Conservation (phyloP, 2,797 vertebrate species). For the Naso thynnoides region DNA sequence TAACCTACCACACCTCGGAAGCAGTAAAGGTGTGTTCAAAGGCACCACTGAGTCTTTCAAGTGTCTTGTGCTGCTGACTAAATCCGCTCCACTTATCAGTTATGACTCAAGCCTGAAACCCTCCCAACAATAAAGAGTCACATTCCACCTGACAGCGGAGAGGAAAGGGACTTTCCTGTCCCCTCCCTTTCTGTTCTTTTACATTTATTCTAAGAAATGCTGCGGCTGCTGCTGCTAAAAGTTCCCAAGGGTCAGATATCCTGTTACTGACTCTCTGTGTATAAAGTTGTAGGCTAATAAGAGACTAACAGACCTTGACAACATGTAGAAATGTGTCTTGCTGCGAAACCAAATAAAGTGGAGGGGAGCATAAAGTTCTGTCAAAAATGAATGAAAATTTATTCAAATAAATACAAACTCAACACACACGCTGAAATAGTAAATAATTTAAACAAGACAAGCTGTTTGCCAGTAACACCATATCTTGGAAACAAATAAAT, state of each 20-base stretch:
- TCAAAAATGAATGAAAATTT: constrained; percentile 81
- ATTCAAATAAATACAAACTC: constrained; percentile 88
- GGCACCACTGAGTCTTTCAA: constrained; percentile 36
- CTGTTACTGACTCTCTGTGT: constrained; percentile 3
- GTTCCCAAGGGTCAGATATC: constrained; percentile 16
- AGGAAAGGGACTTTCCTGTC: constrained; percentile 74
- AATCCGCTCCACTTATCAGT: constrained; percentile 59
- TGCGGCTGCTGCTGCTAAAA: constrained; percentile 15
- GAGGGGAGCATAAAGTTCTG: constrained; percentile 39
- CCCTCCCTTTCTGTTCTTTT: constrained; percentile 46
- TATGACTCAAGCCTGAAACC: constrained; percentile 55
- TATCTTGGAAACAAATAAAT: constrained; percentile 84
- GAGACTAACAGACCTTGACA: background rate
- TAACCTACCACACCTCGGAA: constrained; percentile 46
- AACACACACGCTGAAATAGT: constrained; percentile 69
- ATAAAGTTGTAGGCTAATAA: constrained; percentile 1
- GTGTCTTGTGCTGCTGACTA: constrained; percentile 32
- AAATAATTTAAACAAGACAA: constrained; percentile 85
- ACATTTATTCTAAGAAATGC: constrained; percentile 49
- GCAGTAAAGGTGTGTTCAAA: constrained; percentile 63
- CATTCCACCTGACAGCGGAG: constrained; percentile 75
- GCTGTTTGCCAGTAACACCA: constrained; percentile 74
- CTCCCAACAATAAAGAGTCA: constrained; percentile 53
- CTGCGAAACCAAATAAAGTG: background rate
- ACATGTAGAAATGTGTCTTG: background rate